Base-by-base conservation (phyloP, 1,140 invertebrate species). In the Euschistus heros region DNA sequence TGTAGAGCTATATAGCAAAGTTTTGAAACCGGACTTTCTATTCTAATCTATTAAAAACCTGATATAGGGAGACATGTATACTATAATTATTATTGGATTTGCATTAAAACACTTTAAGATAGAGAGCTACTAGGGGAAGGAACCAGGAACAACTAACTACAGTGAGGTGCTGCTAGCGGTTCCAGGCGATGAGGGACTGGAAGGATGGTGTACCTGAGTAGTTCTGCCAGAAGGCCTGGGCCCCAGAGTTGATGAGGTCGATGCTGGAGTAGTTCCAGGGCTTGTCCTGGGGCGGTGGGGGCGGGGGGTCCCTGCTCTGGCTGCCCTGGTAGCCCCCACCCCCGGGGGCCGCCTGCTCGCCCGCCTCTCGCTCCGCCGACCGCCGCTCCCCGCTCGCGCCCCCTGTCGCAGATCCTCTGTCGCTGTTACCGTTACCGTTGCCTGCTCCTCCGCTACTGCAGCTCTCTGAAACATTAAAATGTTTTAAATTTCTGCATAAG, bases 141-240 rank as follows among this genome's bases (percentile, higher is more conserved):
- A 6, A 37, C 7, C 6, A 6, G 7, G 10, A 13, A 13, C 1
- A 6, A 37, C 33, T 50, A 50, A 50, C n/a, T 50, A 22, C 22
- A 50, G 46, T 15, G 15, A 18, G 46, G 18, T 47, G 46, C 46
- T 47, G 47, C 47, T 50, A 20, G 2, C n/a, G 47, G 47, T 50
- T 8, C 47, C 47, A 50, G n/a, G 47, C 47, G n/a, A 17, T 59
- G 55, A 59, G 20, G n/a, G 17, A 26, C 18, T 54, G 33, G 27
- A 30, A 30, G 27, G 27, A 30, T 1, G 22, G 2, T 67, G 68
- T 72, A 91, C 88, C 88, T 74, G 88, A 89, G 76, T 91, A 90
- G 75, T 89, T 91, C 75, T 90, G 88, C 88, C 88, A 91, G 75
- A 91, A 91, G 37, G 86, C 85, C 54, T 57, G 54, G 22, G 87